Evolutionary conservation across 2,888 invertebrate genomes (phyloP).

Genomic region (Corythucha ciliata): DNA sequence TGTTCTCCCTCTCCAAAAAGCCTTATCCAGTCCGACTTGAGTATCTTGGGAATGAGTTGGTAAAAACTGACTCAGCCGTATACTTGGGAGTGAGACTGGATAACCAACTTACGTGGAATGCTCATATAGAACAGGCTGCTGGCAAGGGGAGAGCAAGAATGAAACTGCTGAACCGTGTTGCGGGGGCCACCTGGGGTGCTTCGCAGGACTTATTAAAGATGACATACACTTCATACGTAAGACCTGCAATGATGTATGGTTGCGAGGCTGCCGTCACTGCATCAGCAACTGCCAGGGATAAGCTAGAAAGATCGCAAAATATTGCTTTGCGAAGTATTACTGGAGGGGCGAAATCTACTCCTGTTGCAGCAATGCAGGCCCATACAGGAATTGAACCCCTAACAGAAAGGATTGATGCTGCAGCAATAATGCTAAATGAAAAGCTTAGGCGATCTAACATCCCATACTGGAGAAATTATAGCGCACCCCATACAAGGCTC

Average conservation of each 20-base stretch:
- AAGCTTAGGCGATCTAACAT: neutral
- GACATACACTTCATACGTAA: conserved; percentile 7
- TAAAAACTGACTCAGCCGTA: conserved; percentile 7
- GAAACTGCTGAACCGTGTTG: conserved; percentile 6
- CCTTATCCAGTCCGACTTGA: neutral
- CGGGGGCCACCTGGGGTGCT: conserved; percentile 9
- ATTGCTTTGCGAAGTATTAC: neutral
- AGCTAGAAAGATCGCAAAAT: neutral
- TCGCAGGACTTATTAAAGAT: conserved; percentile 4
- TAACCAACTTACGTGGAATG: conserved; percentile 6
- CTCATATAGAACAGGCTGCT: conserved; percentile 1
- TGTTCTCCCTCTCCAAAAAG: conserved; percentile 2
- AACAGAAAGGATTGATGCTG: neutral
- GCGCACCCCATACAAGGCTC: neutral
- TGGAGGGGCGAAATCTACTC: neutral
- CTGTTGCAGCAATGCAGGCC: conserved; percentile 1
- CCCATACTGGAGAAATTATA: neutral
- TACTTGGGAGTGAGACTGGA: conserved; percentile 13
- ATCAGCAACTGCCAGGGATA: conserved; percentile 3
- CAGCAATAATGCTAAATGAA: conserved; percentile 1
- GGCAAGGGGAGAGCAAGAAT: conserved; percentile 1
- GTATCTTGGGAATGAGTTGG: neutral
- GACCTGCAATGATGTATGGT: conserved; percentile 3
- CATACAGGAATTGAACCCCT: neutral
- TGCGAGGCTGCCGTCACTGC: conserved; percentile 6